Conservation (phyloP, 2,888 invertebrate species). For the Chydorus sphaericus region DNA sequence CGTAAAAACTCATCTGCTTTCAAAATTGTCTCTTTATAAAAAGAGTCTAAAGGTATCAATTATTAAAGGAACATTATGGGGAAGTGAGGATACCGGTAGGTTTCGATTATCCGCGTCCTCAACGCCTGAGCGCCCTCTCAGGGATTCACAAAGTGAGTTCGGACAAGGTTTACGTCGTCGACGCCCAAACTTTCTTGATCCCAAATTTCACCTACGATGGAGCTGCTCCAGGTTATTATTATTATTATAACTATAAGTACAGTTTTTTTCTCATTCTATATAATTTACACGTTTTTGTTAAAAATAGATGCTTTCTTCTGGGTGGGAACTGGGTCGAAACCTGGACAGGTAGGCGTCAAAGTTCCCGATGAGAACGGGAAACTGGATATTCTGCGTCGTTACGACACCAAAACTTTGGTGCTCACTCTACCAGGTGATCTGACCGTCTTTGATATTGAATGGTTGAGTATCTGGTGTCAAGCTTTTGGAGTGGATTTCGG, state of each 20-base stretch:
- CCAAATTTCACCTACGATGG: constrained; percentile 86
- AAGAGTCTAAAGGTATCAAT: too few relatives aligned
- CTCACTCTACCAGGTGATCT: constrained; percentile 74
- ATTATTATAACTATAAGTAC: not conserved
- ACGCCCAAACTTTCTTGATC: constrained; percentile 79
- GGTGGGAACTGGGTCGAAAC: constrained; percentile 69
- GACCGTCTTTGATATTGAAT: constrained; percentile 81
- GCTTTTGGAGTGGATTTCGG: constrained; percentile 87
- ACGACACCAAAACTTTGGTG: constrained; percentile 75
- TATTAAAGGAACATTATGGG: constrained; percentile 66
- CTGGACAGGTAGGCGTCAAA: constrained; percentile 65
- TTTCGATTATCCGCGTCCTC: constrained; percentile 68
- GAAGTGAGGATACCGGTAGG: constrained; percentile 63
- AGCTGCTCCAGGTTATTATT: constrained; percentile 64
- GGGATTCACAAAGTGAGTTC: constrained; percentile 74
- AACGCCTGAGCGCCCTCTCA: constrained; percentile 54
- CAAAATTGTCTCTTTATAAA: not conserved
- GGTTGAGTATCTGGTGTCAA: constrained; percentile 87
- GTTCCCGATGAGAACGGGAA: constrained; percentile 80
- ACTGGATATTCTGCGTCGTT: constrained; percentile 62
- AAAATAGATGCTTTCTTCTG: constrained; percentile 74
- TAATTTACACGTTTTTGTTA: not conserved
- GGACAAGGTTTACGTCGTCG: constrained; percentile 74
- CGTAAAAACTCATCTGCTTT: not conserved
- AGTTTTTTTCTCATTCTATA: too few relatives aligned